Evolutionary conservation across 2,888 invertebrate genomes (phyloP), one percentile per base, ranked within the genome.

Genomic region (Drosophila mimetica): DNA sequence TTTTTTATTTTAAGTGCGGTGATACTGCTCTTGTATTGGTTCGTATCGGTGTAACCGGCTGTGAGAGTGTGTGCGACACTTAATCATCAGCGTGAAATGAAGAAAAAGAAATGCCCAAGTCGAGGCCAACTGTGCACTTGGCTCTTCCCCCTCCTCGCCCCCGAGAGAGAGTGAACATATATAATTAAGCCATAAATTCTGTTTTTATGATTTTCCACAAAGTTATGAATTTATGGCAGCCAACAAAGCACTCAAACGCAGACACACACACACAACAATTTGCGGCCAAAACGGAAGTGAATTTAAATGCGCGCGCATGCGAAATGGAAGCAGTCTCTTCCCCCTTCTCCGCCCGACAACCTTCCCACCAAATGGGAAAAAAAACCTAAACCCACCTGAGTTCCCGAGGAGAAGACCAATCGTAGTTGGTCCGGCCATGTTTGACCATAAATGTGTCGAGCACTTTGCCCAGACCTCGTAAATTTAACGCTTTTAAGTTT

Each of bases 151-250:
- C n/a, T n/a, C 32, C 28, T 14, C 28, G 28, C 34, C 14, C 25
- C 36, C 9, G 14, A 32, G 28, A 32, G 14, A 32, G 28, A 32
- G 47, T 22, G 44, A 41, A 69, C 71, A 71, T 75, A 84, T 89
- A 79, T 88, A 89, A 89, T 90, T 90, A 89, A 89, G 89, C 76
- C 82, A 89, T 89, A 89, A 89, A 89, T 89, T 89, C 75, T 71
- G 83, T 77, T 82, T 86, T 85, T 86, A 83, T 77, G 88, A 86
- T 89, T 89, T 88, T 88, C 71, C 81, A 85, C 89, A 89, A 89
- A 80, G 90, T 89, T 89, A 87, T 87, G 80, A 85, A 85, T 88
- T 88, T 88, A 86, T 88, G 72, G 85, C 71, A 64, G 63, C 42
- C 64, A 47, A 59, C 66, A 65, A 61, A 67, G 59, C 54, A 67